phyloP scores from a whole-genome alignment of 2,113 vertebrate species.

The Struthidea cinerea region DNA sequence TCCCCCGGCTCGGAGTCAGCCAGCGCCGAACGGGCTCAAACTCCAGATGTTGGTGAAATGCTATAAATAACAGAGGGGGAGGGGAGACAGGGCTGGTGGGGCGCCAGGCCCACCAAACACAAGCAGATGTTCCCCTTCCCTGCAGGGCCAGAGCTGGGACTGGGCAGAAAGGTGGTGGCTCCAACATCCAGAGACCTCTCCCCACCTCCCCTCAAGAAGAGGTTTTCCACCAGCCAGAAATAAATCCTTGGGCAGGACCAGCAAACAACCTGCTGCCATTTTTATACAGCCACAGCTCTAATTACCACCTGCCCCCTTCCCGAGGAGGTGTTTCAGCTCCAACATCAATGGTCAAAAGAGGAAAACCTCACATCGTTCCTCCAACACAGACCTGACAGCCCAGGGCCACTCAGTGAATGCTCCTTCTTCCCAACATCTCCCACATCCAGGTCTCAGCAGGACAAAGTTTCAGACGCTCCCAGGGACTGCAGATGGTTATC shows the following conservation, averaged over 20 bases:
- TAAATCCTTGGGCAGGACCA: not conserved
- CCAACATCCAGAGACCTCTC: not conserved
- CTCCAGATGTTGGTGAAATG: constrained; percentile 40
- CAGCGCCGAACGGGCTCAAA: not conserved
- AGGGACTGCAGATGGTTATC: rapidly evolving
- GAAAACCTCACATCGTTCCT: rapidly evolving
- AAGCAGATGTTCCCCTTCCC: constrained; percentile 24
- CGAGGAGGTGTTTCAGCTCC: not conserved
- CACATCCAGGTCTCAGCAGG: rapidly evolving
- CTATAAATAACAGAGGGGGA: constrained; percentile 45
- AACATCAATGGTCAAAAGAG: not conserved
- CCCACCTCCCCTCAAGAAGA: too few species aligned
- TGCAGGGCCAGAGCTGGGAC: rapidly evolving
- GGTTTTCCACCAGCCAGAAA: not conserved
- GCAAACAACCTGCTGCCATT: not conserved
- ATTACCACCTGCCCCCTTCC: rapidly evolving
- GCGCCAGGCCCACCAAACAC: not conserved
- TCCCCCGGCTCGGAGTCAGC: not conserved
- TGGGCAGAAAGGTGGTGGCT: not conserved
- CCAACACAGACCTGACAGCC: not conserved
- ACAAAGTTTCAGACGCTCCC: not conserved
- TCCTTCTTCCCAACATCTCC: not conserved
- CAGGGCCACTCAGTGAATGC: rapidly evolving
- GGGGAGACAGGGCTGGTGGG: not conserved
- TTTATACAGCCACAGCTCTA: not conserved